Base-by-base conservation (phyloP, 2,797 vertebrate species). In the Gallinago solitaria region DNA sequence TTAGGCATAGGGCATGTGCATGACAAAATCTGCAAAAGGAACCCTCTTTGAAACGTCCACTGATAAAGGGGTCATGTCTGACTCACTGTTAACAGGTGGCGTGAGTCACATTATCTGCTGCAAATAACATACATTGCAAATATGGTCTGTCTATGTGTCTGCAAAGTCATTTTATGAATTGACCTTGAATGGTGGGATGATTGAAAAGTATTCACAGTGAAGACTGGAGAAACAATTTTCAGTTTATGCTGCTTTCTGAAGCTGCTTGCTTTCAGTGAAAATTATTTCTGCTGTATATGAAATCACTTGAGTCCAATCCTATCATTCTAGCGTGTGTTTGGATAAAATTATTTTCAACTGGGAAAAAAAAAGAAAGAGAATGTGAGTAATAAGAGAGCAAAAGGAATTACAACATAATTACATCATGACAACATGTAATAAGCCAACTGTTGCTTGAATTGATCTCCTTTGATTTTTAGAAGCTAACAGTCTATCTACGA, bases 181-280 rank as follows among this genome's bases (percentile, higher is more conserved):
- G 50, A 69, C 41, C 73, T 92, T 93, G 78, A 89, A 39, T n/a
- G 65, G 48, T 59, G 48, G 41, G 41, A 77, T 25, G 32, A 77
- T 57, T 85, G 71, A 69, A 89, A 91, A 85, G 11, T 39, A 68
- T 39, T 95, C 23, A 47, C 33, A 75, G 33, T 57, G 47, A 86
- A 91, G 53, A 61, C 30, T 54, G 11, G 19, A 95, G 47, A 59
- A 81, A 71, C 39, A 47, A 50, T 83, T 83, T 91, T 75, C 20
- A 43, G 37, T 17, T 33, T 79, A 0, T 30, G 12, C 2, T 57
- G 41, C 59, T 92, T 81, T 47, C 41, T 75, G 43, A 92, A 93
- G 30, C 27, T 78, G 11, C n/a, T 68, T 59, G 5, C 9, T 88
- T 61, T 86, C 50, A 45, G n/a, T 32, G 39, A 6, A 60, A 35